Conservation (phyloP, 2,888 invertebrate species). For the Tyria jacobaeae region DNA sequence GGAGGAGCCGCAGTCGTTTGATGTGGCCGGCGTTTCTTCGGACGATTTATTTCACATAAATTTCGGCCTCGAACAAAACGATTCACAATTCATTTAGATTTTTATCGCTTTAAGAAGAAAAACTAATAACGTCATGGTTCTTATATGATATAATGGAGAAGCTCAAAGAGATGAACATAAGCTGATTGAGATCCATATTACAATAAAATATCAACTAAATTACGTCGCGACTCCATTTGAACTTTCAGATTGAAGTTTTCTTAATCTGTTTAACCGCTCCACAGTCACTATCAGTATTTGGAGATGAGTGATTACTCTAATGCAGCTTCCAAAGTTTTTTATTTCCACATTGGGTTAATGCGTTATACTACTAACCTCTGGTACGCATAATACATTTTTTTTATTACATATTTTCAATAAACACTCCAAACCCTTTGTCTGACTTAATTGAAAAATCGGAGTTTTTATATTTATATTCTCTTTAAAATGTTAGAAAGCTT, state of each 20-base stretch:
- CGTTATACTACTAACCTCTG: no score
- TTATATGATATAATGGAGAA: slow-evolving; percentile 44
- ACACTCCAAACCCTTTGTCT: no score
- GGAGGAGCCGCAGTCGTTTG: slow-evolving; percentile 63
- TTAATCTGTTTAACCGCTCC: slow-evolving; percentile 2
- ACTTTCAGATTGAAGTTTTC: slow-evolving; percentile 4
- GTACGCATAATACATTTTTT: no score
- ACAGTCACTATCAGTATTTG: slow-evolving; percentile 6
- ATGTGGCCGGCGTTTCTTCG: slow-evolving; percentile 70
- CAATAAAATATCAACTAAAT: slow-evolving; percentile 17
- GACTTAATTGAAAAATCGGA: no score
- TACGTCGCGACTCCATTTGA: neutral
- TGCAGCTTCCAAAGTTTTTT: neutral
- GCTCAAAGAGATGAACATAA: slow-evolving; percentile 24
- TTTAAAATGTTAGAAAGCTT: slow-evolving; percentile 18
- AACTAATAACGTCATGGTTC: slow-evolving; percentile 75
- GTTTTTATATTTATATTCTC: slow-evolving; percentile 13
- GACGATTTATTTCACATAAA: slow-evolving; percentile 80
- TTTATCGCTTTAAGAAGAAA: slow-evolving; percentile 81
- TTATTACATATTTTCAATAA: neutral
- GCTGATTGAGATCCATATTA: slow-evolving; percentile 18
- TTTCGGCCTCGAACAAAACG: slow-evolving; percentile 69
- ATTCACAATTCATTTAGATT: slow-evolving; percentile 80
- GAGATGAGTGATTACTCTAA: neutral
- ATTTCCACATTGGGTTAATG: no score